These are phyloP conservation scores for Drosophila novamexicana DNA, from an alignment of 1,140 invertebrate species.

Conservation along the genomic window DNA sequence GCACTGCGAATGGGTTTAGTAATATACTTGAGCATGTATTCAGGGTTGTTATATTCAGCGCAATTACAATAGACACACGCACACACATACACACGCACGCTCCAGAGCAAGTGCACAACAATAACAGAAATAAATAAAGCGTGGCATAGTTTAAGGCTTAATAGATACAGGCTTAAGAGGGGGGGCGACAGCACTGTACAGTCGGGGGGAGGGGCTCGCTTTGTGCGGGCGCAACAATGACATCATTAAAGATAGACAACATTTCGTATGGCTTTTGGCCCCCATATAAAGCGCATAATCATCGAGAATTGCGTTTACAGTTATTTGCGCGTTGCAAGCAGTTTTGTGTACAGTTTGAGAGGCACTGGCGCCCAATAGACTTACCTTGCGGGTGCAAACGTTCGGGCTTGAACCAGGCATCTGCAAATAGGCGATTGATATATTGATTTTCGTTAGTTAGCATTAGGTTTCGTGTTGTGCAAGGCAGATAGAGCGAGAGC, in stretches of 20 bases:
- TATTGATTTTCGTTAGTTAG: slow-evolving; percentile 83
- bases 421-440: slow-evolving; percentile 88
- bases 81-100: slow-evolving; percentile 1
- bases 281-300: slow-evolving; percentile 6
- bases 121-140: slow-evolving; percentile 27
- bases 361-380: slow-evolving; percentile 73
- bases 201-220: background rate
- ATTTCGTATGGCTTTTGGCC: background rate
- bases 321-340: slow-evolving; percentile 41
- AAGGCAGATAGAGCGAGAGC: slow-evolving; percentile 24
- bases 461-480: slow-evolving; percentile 63
- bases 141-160: slow-evolving; percentile 44
- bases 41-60: slow-evolving; percentile 32
- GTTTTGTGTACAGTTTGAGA: slow-evolving; percentile 44
- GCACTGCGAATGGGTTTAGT: background rate
- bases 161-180: background rate
- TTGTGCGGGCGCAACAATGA: slow-evolving; percentile 46
- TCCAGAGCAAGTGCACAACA: slow-evolving; percentile 30
- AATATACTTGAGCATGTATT: slow-evolving; percentile 25
- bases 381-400: slow-evolving; percentile 95
- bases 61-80: slow-evolving; percentile 27
- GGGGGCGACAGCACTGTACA: no score
- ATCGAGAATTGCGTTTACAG: slow-evolving; percentile 2
- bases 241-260: slow-evolving; percentile 63
- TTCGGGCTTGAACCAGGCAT: slow-evolving; percentile 95